phyloP scores from a whole-genome alignment of 35 echinoderm and acorn worm species.

The Heliocidaris tuberculata region DNA sequence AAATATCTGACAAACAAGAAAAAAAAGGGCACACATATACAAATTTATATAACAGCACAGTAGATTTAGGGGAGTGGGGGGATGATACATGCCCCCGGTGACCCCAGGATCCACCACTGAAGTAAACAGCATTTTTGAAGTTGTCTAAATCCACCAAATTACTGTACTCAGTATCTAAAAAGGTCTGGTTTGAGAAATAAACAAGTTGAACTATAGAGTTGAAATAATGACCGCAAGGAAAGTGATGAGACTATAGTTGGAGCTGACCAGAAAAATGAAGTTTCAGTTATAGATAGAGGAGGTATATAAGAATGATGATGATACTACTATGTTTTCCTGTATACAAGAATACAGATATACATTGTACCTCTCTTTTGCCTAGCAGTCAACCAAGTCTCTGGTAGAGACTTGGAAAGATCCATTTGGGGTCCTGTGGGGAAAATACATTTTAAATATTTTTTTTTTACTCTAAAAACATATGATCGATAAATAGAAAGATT shows the following conservation, averaged over 20 bases:
- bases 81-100: too few relatives aligned
- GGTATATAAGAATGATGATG: neutral
- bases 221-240: neutral
- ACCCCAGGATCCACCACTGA: too few relatives aligned
- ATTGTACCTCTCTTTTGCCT: conserved; percentile 32
- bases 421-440: neutral
- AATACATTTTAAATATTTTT: neutral
- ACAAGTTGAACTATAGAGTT: neutral
- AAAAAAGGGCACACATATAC: too few relatives aligned
- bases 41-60: too few relatives aligned
- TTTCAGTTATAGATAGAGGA: neutral
- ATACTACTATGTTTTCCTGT: neutral
- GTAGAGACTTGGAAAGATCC: conserved; percentile 8
- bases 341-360: neutral
- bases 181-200: neutral
- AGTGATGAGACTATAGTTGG: neutral
- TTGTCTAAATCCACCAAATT: neutral
- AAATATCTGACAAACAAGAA: too few relatives aligned
- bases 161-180: neutral
- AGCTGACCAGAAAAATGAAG: neutral
- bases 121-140: neutral
- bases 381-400: neutral
- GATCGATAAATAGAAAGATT: neutral
- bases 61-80: too few relatives aligned
- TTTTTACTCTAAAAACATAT: neutral